Conservation (phyloP, 2,888 invertebrate genomes). For the Napeogenes inachia region DNA sequence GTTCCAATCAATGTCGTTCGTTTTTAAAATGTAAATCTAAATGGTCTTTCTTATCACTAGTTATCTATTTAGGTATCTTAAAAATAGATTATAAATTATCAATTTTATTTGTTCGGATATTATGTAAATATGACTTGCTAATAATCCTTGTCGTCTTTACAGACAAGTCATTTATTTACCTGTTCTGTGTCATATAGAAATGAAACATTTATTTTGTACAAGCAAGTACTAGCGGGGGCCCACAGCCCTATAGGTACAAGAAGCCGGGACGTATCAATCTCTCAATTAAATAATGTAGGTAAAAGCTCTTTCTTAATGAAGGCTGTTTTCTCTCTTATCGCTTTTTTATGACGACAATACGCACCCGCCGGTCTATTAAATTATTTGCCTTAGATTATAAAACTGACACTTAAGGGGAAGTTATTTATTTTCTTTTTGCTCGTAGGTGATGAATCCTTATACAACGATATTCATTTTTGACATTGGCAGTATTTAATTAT, state of each 20-base stretch:
- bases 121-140: no score
- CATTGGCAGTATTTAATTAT: no score
- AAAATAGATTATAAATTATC: no score
- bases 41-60: slow-evolving; percentile 11
- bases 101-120: no score
- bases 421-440: slow-evolving; percentile 15
- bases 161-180: no score
- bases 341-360: slow-evolving; percentile 70
- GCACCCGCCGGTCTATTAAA: slow-evolving; percentile 62
- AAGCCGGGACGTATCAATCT: slow-evolving; percentile 38
- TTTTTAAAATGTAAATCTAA: slow-evolving; percentile 32
- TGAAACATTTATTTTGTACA: no score
- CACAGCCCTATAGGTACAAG: no score
- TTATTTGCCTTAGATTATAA: slow-evolving; percentile 49
- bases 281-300: slow-evolving; percentile 57
- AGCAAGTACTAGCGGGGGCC: no score
- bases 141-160: no score
- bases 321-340: slow-evolving; percentile 66
- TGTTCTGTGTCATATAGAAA: no score
- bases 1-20: slow-evolving; percentile 33
- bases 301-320: slow-evolving; percentile 57
- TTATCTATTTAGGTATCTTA: no score
- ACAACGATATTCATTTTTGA: background rate
- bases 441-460: slow-evolving; percentile 6
- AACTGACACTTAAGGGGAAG: slow-evolving; percentile 21